Evolutionary conservation across 92 coral and sea anemone species (phyloP), one percentile per base, ranked within the genome.

Genomic region (Metridium senile): DNA sequence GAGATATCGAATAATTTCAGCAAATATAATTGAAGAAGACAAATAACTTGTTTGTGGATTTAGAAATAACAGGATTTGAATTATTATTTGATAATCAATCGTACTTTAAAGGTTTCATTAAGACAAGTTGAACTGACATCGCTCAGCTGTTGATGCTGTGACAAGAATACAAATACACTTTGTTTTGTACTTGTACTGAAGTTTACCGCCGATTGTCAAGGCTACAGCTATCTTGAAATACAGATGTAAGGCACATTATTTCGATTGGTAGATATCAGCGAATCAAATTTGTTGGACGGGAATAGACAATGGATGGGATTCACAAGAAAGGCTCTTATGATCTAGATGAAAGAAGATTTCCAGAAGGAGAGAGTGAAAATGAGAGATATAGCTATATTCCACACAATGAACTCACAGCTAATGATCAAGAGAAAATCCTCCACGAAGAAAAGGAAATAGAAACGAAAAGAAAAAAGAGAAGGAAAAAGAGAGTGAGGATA

Each of bases 391-490:
- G 26, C 49, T 72, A 29, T 22, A 33, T 52, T n/a, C 18, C 45
- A 26, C 27, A 52, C 54, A 56, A 57, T 0, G 21, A 70, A 28
- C 75, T 22, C 67, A 13, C 23, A 32, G 49, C 54, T 19, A 16
- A 46, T 70, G 81, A 85, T 68, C 74, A 74, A 52, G 81, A 56
- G 0, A 73, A 59, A 17, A 79, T 78, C 34, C 21, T 80, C 25
- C 28, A 58, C 39, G 77, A 32, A 10, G 83, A 75, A n/a, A 65
- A 70, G 46, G 49, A 22, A 69, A 62, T 21, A 18, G 47, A 71
- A 21, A 64, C 61, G n/a, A 82, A 77, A 46, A 88, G 67, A 27
- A 88, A 69, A 47, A 81, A 68, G 77, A 88, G 63, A 47, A 90
- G 71, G 47, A 82, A 61, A 9, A 86, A 62, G 59, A 84, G 39